Evolutionary conservation across 1,140 invertebrate species (phyloP).

Genomic region (Hypothenemus hampei): DNA sequence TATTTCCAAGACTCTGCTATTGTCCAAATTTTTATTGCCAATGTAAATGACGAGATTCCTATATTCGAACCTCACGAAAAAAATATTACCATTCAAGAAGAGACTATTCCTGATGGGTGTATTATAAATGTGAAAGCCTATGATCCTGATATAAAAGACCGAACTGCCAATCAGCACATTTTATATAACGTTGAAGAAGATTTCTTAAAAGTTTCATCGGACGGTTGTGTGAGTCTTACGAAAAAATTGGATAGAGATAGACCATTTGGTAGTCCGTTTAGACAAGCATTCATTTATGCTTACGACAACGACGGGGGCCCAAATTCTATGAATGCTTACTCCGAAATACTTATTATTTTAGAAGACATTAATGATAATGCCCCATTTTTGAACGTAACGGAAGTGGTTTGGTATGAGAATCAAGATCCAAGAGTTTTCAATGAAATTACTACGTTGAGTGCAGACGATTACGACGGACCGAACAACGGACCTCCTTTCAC

Average conservation of each 20-base stretch:
- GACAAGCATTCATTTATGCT: slow-evolving; percentile 80
- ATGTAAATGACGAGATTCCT: slow-evolving; percentile 81
- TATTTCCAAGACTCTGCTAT: slow-evolving; percentile 67
- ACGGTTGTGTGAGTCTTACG: slow-evolving; percentile 70
- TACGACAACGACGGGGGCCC: slow-evolving; percentile 69
- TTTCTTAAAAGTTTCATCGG: slow-evolving; percentile 60
- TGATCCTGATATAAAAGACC: slow-evolving; percentile 78
- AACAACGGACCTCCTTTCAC: slow-evolving; percentile 79
- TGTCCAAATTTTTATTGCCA: slow-evolving; percentile 72
- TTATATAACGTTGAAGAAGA: slow-evolving; percentile 66
- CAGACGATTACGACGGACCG: slow-evolving; percentile 71
- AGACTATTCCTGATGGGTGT: slow-evolving; percentile 62
- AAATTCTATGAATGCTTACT: slow-evolving; percentile 55
- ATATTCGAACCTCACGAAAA: slow-evolving; percentile 60
- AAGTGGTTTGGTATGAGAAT: slow-evolving; percentile 81
- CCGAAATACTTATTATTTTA: slow-evolving; percentile 69
- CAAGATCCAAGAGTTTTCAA: slow-evolving; percentile 50
- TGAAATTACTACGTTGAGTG: slow-evolving; percentile 64
- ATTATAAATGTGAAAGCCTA: slow-evolving; percentile 67
- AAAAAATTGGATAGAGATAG: slow-evolving; percentile 80
- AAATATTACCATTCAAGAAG: slow-evolving; percentile 63
- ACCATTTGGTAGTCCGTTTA: slow-evolving; percentile 73
- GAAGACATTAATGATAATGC: slow-evolving; percentile 88
- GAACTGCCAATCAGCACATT: slow-evolving; percentile 68
- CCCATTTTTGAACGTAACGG: slow-evolving; percentile 71